Percentiles rank a stretch among this genome's conserved stretches.
These are phyloP conservation scores for Patagioenas fasciata DNA, from an alignment of 2,113 vertebrate genomes.

Conservation along the genomic window DNA sequence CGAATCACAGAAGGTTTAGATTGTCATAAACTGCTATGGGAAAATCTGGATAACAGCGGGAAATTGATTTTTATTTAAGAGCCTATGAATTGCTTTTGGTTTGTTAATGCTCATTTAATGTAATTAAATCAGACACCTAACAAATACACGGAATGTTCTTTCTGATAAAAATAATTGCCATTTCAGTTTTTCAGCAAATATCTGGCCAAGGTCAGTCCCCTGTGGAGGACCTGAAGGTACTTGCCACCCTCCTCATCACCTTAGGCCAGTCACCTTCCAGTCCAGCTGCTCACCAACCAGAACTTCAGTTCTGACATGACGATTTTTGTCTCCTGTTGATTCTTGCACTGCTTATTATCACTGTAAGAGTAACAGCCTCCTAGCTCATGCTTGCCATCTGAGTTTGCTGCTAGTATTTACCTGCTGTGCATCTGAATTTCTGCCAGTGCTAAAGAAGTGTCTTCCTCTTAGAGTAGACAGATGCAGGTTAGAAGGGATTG, in stretches of 20 bases:
- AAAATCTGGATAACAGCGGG: background rate
- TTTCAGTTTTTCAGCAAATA: background rate
- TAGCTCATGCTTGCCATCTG: background rate
- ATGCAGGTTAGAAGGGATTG: background rate
- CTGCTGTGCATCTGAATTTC: background rate
- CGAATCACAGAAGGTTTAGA: background rate
- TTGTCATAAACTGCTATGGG: background rate
- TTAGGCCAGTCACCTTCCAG: background rate
- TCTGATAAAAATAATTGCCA: background rate
- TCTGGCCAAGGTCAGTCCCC: background rate
- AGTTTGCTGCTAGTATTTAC: background rate
- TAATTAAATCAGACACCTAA: background rate
- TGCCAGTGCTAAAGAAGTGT: background rate
- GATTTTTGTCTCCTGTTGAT: background rate
- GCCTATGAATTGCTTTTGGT: background rate
- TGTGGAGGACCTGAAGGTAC: background rate
- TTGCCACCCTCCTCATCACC: background rate
- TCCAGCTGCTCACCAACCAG: accelerated
- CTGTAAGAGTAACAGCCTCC: background rate
- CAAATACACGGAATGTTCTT: background rate
- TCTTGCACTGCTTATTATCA: background rate
- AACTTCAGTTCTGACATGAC: background rate
- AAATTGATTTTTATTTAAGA: constrained; percentile 1
- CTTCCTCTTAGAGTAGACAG: background rate
- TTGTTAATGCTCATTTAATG: background rate